A percentile compares a stretch with the other conserved stretches of the same genome.
phyloP scores from a whole-genome alignment of 2,113 vertebrate genomes.

The Elanus axillaris region DNA sequence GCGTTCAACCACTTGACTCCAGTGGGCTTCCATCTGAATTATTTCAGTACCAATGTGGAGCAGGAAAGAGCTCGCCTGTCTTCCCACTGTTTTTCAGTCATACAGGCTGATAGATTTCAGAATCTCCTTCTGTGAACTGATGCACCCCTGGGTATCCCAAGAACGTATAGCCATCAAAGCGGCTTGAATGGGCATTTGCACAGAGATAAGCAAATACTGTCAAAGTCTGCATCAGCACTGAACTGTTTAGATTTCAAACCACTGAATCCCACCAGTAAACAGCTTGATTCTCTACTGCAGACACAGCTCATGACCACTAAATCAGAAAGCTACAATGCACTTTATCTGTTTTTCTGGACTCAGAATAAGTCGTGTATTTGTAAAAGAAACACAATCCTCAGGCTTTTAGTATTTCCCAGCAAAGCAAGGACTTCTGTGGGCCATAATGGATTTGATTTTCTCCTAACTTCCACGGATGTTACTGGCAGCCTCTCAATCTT shows the following conservation, averaged over 20 bases:
- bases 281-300: not conserved
- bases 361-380: not conserved
- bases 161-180: not conserved
- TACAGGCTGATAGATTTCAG: not conserved
- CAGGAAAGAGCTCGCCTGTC: not conserved
- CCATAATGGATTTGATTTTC: not conserved
- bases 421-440: not conserved
- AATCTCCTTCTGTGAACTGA: not conserved
- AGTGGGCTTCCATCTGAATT: not conserved
- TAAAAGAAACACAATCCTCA: not conserved
- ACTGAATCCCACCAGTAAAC: not conserved
- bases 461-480: not conserved
- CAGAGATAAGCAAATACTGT: not conserved
- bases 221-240: not conserved
- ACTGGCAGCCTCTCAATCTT: not conserved
- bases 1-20: not conserved
- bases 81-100: not conserved
- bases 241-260: not conserved
- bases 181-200: accelerated
- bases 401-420: not conserved
- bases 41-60: not conserved
- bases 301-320: not conserved
- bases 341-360: not conserved
- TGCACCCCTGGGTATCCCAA: not conserved
- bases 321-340: not conserved